Evolutionary conservation across 2,888 invertebrate genomes (phyloP).

Genomic region (Poecilus cupreus): DNA sequence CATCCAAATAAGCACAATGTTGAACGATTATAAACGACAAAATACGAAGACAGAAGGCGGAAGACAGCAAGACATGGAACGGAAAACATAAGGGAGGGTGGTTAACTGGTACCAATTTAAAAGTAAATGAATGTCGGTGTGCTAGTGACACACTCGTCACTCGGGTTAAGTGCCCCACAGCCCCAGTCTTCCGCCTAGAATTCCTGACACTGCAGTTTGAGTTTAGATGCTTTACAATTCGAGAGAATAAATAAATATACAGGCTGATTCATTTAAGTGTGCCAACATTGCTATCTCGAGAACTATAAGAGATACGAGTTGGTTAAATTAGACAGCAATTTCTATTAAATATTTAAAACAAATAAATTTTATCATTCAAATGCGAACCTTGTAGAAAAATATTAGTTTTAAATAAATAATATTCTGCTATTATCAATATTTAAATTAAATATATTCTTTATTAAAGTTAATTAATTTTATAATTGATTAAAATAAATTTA

Average conservation of each 20-base stretch:
- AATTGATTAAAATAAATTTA: background rate
- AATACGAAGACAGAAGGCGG: background rate
- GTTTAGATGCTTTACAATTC: too few species aligned
- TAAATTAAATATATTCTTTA: too few species aligned
- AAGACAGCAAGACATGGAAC: background rate
- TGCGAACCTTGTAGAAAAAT: too few species aligned
- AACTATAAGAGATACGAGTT: too few species aligned
- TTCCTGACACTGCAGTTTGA: background rate
- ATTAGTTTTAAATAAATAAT: too few species aligned
- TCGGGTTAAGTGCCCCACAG: conserved; percentile 3
- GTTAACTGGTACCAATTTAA: conserved; percentile 49
- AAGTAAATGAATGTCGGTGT: conserved; percentile 53
- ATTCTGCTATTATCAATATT: too few species aligned
- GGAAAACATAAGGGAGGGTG: background rate
- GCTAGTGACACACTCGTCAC: conserved; percentile 54
- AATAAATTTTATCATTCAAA: too few species aligned
- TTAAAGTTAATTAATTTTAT: too few species aligned
- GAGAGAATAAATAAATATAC: background rate
- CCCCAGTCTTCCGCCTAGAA: background rate
- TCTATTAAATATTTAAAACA: too few species aligned
- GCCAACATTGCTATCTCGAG: too few species aligned
- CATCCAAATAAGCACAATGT: conserved; percentile 10
- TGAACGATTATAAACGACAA: conserved; percentile 11
- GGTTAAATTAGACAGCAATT: too few species aligned
- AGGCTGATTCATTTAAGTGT: too few species aligned